Evolutionary conservation across 2,797 vertebrate genomes (phyloP).

Genomic region (Myotis daubentonii): DNA sequence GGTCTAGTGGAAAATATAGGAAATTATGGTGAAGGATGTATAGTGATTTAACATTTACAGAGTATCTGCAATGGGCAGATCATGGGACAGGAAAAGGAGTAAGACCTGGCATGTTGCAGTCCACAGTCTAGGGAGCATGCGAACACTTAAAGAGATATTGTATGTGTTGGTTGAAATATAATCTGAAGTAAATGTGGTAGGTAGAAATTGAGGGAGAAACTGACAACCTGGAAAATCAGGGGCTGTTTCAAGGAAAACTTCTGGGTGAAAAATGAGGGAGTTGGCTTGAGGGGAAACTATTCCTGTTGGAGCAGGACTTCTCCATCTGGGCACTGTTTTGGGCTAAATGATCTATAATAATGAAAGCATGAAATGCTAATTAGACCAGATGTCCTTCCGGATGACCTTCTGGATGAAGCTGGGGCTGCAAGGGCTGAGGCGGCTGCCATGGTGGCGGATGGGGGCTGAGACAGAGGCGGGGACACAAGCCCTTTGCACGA

Average conservation of each 20-base stretch:
- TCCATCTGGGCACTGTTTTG: neutral
- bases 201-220: neutral
- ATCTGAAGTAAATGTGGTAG: neutral
- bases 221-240: neutral
- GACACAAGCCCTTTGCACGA: too few species aligned
- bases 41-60: neutral
- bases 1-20: neutral
- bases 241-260: neutral
- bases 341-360: neutral
- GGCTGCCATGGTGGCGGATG: fast-evolving
- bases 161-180: neutral
- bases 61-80: neutral
- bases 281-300: neutral
- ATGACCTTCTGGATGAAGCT: too few species aligned
- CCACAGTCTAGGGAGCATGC: neutral
- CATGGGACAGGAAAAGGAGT: neutral
- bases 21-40: neutral
- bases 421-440: too few species aligned
- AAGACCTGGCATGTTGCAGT: neutral
- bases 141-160: neutral
- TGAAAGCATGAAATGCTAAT: too few species aligned
- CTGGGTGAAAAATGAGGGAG: neutral
- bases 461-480: too few species aligned
- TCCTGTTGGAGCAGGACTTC: neutral
- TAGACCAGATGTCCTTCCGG: too few species aligned